Evolutionary conservation across 2,888 invertebrate species (phyloP), one percentile per base, ranked within the genome.

Genomic region (Heliconius aoede): DNA sequence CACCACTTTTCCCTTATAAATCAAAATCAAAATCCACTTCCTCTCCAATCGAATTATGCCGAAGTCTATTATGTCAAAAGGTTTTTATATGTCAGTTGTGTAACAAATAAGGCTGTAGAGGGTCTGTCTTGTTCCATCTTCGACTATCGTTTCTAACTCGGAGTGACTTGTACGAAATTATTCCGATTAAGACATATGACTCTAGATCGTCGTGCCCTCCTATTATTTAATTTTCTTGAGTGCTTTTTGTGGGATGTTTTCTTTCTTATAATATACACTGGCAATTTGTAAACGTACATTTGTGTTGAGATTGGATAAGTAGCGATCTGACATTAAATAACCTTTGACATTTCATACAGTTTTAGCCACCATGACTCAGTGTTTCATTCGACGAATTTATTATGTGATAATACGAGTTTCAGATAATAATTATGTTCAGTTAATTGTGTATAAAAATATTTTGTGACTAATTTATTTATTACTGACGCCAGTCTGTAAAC

Each of bases 211-310:
- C 88, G 85, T 55, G 87, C 90, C 89, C 87, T 85, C 86, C 86
- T 87, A 88, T 93, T 94, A 93, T 94, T 93, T 93, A 94, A 94
- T 94, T 93, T 93, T 85, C 88, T 90, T 90, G 92, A 94, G 94
- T 94, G 94, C 93, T 91, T 90, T 91, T 90, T 89, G 89, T 89
- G 89, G 89, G 82, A 90, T 90, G 86, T 90, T 92, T 91, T 89
- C 90, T 88, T 58, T 58, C 58, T 58, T 58, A 58, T 24, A 24
- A 86, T 88, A 88, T 86, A 92, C 88, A 90, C 83, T 82, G 82
- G 87, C 92, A 94, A 94, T 94, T 94, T 94, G 93, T 93, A 90
- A 90, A 89, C 89, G 92, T 89, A 91, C 89, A 86, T 85, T 92
- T 88, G 87, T 89, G 89, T 94, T 94, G 91, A 86, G 88, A 87